These are phyloP conservation scores for Mnemiopsis leidyi DNA, from an alignment of 37 sponge, comb jelly and placozoan species.

Conservation along the genomic window DNA sequence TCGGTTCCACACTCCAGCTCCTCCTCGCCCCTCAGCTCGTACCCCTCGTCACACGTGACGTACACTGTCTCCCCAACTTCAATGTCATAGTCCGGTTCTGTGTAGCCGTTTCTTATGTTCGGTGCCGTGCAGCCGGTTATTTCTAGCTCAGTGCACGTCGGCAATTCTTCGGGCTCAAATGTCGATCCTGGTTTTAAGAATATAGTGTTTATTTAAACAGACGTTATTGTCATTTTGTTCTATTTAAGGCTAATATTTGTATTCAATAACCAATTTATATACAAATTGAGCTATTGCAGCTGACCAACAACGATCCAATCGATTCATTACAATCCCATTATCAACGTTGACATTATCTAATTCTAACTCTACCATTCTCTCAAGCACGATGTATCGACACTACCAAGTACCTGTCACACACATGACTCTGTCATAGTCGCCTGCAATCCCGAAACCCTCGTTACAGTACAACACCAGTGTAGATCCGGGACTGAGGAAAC, in stretches of 20 bases:
- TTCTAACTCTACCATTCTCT: too few relatives aligned
- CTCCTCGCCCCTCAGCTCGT: not conserved
- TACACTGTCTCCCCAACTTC: not conserved
- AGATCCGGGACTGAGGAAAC: not conserved
- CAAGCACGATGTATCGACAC: too few relatives aligned
- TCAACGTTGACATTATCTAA: too few relatives aligned
- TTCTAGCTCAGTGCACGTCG: not conserved
- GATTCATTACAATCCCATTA: too few relatives aligned
- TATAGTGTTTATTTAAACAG: too few relatives aligned
- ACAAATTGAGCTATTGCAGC: too few relatives aligned
- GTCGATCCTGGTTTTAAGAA: not conserved
- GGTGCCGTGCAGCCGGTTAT: not conserved
- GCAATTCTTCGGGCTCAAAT: not conserved
- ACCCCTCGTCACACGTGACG: slow-evolving; percentile 5
- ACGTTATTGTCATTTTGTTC: too few relatives aligned
- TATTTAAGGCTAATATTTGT: too few relatives aligned
- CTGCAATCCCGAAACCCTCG: not conserved
- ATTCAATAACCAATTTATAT: too few relatives aligned
- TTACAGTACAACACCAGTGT: not conserved
- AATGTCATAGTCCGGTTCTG: not conserved
- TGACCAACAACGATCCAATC: too few relatives aligned
- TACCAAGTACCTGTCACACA: not conserved
- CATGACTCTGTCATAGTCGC: not conserved
- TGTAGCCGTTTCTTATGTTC: not conserved
- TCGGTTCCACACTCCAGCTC: not conserved